Evolutionary conservation across 2,888 invertebrate species (phyloP).

Genomic region (Acanthosoma haemorrhoidale): DNA sequence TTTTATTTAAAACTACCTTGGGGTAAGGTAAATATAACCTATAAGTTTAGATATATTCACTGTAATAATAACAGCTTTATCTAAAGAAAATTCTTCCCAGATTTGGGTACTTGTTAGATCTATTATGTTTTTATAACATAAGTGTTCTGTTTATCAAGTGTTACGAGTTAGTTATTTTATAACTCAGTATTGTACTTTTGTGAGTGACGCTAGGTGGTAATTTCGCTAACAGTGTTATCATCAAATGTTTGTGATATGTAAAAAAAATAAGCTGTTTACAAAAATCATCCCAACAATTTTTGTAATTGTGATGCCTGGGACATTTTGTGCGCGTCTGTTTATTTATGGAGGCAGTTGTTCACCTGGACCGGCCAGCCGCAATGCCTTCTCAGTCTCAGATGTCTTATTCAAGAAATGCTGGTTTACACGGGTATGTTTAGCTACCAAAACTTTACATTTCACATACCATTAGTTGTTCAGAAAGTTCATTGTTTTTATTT

Average conservation of each 20-base stretch:
- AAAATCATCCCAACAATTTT: conserved; percentile 3
- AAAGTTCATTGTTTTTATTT: not conserved
- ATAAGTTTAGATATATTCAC: too few relatives aligned
- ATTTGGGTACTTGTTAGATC: too few relatives aligned
- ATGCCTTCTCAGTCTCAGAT: conserved; percentile 45
- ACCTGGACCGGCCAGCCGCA: conserved; percentile 42
- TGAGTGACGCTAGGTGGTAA: not conserved
- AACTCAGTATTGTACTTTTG: too few relatives aligned
- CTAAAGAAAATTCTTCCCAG: too few relatives aligned
- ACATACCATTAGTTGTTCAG: too few relatives aligned
- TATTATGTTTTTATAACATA: too few relatives aligned
- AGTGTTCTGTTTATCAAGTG: too few relatives aligned
- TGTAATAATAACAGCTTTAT: too few relatives aligned
- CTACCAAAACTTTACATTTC: too few relatives aligned
- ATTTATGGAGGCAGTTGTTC: conserved; percentile 41
- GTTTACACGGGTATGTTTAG: conserved; percentile 43
- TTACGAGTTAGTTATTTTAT: too few relatives aligned
- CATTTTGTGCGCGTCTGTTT: conserved; percentile 22
- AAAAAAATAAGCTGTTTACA: not conserved
- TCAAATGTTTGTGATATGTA: conserved; percentile 26
- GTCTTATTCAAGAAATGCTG: conserved; percentile 43
- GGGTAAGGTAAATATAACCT: too few relatives aligned
- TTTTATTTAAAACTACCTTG: too few relatives aligned
- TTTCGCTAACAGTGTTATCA: not conserved
- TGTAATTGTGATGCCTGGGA: conserved; percentile 31